A percentile compares a stretch with the other conserved stretches of the same genome.
Conservation (phyloP, 2,113 vertebrate species). For the Etheostoma spectabile region DNA sequence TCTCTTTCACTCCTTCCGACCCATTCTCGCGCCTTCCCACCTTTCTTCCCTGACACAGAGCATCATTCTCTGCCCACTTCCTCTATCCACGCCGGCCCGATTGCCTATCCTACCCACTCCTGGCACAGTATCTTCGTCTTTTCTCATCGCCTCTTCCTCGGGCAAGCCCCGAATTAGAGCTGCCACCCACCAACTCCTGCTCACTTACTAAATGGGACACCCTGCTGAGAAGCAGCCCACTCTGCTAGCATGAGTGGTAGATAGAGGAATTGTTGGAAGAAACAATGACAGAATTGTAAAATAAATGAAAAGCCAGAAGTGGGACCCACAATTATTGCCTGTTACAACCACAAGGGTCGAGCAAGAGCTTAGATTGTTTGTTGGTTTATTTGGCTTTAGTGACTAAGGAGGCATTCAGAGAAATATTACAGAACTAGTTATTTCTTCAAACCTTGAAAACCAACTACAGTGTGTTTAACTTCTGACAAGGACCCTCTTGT, state of each 20-base stretch:
- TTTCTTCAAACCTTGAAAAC: conserved; percentile 25
- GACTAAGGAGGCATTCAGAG: conserved; percentile 2
- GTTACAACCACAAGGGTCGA: conserved; percentile 39
- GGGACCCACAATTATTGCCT: conserved; percentile 42
- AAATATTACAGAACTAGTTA: conserved; percentile 25
- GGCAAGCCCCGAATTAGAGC: conserved; percentile 30
- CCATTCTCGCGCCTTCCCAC: conserved; percentile 3
- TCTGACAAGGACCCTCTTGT: too few species aligned
- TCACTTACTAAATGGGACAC: conserved; percentile 68
- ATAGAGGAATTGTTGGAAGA: conserved; percentile 50
- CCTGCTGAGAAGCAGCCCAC: conserved; percentile 67
- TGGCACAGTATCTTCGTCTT: not conserved
- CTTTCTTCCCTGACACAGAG: conserved; percentile 19
- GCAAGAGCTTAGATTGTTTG: conserved; percentile 33
- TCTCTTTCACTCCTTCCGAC: not conserved
- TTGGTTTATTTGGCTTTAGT: conserved; percentile 49
- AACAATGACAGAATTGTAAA: conserved; percentile 34
- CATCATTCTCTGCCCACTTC: not conserved
- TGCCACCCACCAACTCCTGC: conserved; percentile 60
- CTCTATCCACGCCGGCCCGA: not conserved
- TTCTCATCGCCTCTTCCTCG: conserved; percentile 38
- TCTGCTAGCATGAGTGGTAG: conserved; percentile 59
- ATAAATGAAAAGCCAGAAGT: conserved; percentile 14
- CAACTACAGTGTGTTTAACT: too few species aligned
- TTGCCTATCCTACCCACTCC: not conserved